These are phyloP conservation scores for Andricus curvator DNA, from an alignment of 2,888 invertebrate species.

Conservation along the genomic window DNA sequence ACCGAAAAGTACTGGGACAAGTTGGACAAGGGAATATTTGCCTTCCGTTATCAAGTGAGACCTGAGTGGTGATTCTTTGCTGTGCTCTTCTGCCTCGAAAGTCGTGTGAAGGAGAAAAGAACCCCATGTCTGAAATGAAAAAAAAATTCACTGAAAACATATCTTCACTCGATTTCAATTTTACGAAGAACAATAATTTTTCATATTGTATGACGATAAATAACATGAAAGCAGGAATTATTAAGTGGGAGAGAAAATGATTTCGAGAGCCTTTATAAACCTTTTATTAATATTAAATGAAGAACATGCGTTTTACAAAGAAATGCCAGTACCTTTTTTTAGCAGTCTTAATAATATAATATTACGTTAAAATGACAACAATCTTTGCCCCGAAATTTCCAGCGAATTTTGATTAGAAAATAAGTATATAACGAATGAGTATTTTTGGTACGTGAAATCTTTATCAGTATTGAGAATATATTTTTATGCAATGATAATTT, in stretches of 20 bases:
- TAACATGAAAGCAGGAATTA: neutral
- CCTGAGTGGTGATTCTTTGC: neutral
- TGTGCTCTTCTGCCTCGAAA: neutral
- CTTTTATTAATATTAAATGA: neutral
- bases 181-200: too few relatives aligned
- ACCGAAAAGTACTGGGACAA: slow-evolving; percentile 65
- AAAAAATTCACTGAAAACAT: neutral
- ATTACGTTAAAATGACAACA: neutral
- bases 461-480: too few relatives aligned
- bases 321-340: neutral
- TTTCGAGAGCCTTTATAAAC: neutral
- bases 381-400: too few relatives aligned
- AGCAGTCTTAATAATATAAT: neutral
- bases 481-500: neutral
- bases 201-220: neutral
- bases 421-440: too few relatives aligned
- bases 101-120: neutral
- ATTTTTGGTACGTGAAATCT: too few relatives aligned
- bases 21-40: slow-evolving; percentile 62
- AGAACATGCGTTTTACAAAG: neutral
- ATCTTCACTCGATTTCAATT: neutral
- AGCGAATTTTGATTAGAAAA: too few relatives aligned
- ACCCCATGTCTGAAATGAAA: slow-evolving; percentile 11
- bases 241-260: neutral
- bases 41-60: neutral